phyloP scores from a whole-genome alignment of 2,113 vertebrate genomes.

The Silurus asotus region DNA sequence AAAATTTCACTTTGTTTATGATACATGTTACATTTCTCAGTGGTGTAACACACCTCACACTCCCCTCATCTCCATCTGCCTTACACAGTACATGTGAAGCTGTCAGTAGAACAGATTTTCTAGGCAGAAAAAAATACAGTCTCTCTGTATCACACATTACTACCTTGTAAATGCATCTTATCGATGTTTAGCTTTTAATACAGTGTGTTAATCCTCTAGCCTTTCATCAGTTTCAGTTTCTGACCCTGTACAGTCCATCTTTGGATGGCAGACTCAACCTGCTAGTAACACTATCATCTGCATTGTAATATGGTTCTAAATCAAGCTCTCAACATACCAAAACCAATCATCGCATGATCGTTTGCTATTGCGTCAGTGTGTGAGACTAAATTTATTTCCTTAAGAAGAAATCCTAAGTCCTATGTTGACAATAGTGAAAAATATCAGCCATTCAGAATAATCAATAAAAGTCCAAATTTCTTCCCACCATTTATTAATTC shows the following conservation, averaged over 20 bases:
- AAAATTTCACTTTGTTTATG: too few relatives aligned
- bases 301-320: not conserved
- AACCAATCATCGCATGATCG: not conserved
- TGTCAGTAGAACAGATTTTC: not conserved
- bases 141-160: not conserved
- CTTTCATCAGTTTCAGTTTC: not conserved
- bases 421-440: too few relatives aligned
- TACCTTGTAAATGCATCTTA: not conserved
- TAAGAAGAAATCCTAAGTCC: not conserved
- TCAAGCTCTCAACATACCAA: not conserved
- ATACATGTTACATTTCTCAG: not conserved
- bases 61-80: not conserved
- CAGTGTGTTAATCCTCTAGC: not conserved
- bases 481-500: constrained; percentile 92
- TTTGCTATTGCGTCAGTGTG: not conserved
- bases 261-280: not conserved
- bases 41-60: not conserved
- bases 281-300: not conserved
- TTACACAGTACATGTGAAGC: not conserved
- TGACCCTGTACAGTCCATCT: not conserved
- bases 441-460: constrained; percentile 44
- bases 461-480: constrained; percentile 59
- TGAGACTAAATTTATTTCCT: not conserved
- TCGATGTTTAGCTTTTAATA: not conserved
- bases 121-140: not conserved